These are phyloP conservation scores for Pyrgus malvae DNA, from an alignment of 2,888 invertebrate genomes.

Conservation along the genomic window DNA sequence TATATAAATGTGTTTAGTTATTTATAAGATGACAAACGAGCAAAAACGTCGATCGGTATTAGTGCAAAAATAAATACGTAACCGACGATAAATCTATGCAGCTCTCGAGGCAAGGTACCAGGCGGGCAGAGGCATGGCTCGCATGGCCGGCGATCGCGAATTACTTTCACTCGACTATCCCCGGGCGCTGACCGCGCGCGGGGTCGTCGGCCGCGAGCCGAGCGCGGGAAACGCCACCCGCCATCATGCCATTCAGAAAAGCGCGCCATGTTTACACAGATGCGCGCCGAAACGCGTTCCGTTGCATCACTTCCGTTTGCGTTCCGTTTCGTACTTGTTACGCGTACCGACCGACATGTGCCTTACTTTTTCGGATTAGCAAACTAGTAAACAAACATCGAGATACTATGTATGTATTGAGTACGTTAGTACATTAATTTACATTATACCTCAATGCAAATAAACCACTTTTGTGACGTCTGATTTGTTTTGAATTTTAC, in stretches of 20 bases:
- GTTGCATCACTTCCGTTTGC: constrained; percentile 79
- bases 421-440: too few species aligned
- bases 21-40: constrained; percentile 10
- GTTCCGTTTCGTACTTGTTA: constrained; percentile 68
- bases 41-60: constrained; percentile 17
- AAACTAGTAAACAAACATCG: constrained; percentile 23
- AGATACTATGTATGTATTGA: too few species aligned
- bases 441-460: too few species aligned
- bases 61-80: constrained; percentile 29
- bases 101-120: constrained; percentile 52
- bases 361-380: constrained; percentile 48
- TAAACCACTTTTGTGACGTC: constrained; percentile 3
- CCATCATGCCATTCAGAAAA: constrained; percentile 76
- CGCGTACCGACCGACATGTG: constrained; percentile 54
- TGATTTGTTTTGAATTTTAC: not conserved
- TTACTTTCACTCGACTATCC: constrained; percentile 81
- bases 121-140: constrained; percentile 68
- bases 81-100: constrained; percentile 38
- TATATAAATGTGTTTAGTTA: too few species aligned
- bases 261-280: constrained; percentile 79
- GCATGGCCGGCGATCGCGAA: constrained; percentile 74
- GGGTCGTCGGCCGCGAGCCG: constrained; percentile 68
- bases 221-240: constrained; percentile 69
- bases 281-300: constrained; percentile 76
- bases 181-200: constrained; percentile 72